Evolutionary conservation across 2,888 invertebrate species (phyloP), one percentile per base, ranked within the genome.

Genomic region (Orthonychiurus folsomi): DNA sequence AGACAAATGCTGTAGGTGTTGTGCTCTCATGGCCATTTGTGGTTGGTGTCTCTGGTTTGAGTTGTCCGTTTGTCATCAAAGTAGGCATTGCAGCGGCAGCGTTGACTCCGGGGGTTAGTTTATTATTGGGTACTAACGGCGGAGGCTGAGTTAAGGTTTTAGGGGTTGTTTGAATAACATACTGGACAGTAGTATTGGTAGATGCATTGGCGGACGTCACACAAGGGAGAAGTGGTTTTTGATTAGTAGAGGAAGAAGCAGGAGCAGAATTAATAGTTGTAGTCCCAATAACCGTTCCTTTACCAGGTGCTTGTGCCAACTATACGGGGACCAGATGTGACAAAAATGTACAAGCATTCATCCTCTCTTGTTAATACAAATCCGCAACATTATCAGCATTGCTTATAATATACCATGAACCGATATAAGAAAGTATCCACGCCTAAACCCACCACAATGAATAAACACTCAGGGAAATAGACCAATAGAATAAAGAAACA

Each of bases 111-210:
- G 37, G 37, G 15, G 37, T 37, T 37, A 37, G 37, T 37, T 37
- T 37, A 37, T 55, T 55, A 55, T 55, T 55, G 5, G 18, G 24
- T 3, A 55, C 25, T 24, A 55, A 55, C 9, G 55, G 55, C 18
- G 55, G 55, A 5, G 55, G 55, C 18, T 55, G 55, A 5, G 37
- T 37, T 37, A 37, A 15, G 37, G 37, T 37, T 37, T 37, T 37
- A 37, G 37, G 5, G 5, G 37, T 37, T 5, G 37, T 15, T 37
- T 37, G 37, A 37, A 37, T 37, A 37, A 37, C 15, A 37, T 37
- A 37, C 37, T 37, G 37, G 15, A 37, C 37, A 37, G 37, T 37
- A 37, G 37, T 37, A 37, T 5, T 37, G 37, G 37, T 5, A 37
- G n/a, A n/a, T n/a, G n/a, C n/a, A n/a, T n/a, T n/a, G n/a, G n/a